Evolutionary conservation across 2,888 invertebrate species (phyloP), one percentile per base, ranked within the genome.

Genomic region (Drosophila rellima): DNA sequence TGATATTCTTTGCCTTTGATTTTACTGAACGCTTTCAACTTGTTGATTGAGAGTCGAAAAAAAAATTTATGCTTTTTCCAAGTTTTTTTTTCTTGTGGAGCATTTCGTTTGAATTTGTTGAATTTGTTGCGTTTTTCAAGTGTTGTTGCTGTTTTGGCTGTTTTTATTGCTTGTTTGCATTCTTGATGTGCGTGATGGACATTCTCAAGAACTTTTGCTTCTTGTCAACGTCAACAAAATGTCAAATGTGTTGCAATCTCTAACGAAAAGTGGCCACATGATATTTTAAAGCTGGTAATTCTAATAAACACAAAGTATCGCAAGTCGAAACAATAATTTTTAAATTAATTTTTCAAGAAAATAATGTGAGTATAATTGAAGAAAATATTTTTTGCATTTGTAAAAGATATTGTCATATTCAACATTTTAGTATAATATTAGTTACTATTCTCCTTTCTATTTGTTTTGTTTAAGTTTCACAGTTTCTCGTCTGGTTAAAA

Each of bases 161-260:
- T 26, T 70, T 74, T 68, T 62, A 74, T 70, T 50, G 74, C 56
- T 52, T 35, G 63, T 59, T 76, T 75, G 67, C 66, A 70, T 67
- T 50, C 54, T 55, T 71, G 67, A 59, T 64, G 66, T 64, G 71
- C 76, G 42, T 83, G 85, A 83, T 83, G 82, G 83, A 84, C 89
- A 88, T 88, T 84, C 87, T 74, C 59, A 67, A 83, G 84, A 84
- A 88, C 69, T 82, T 81, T 69, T 81, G 84, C 63, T 59, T 71
- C 76, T 37, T 76, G 74, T 76, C 75, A 76, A 78, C 84, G 78
- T 83, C 67, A 72, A 72, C 68, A 39, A 70, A 65, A 77, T 84
- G 70, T 74, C 72, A 75, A 82, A 83, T 87, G 81, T 80, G 78
- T 80, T 61, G 83, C 72, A 88, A 80, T 74, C 62, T 48, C 44